A percentile compares a stretch with the other conserved stretches of the same genome.
Evolutionary conservation across 2,113 vertebrate species (phyloP).

Genomic region (Diadophis punctatus): DNA sequence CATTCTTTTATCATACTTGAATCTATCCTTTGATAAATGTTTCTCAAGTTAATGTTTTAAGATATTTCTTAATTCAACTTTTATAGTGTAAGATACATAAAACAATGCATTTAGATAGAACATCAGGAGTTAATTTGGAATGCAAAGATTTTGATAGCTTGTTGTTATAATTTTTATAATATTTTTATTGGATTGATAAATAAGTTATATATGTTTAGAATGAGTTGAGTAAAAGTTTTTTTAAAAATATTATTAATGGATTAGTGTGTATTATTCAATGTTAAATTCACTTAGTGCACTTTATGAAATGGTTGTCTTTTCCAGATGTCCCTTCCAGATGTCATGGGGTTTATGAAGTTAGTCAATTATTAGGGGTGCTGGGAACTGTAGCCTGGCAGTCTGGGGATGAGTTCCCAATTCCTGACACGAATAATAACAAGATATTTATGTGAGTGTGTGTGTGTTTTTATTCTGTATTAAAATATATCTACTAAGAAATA

Average conservation of each 20-base stretch:
- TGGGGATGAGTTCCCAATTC: not conserved
- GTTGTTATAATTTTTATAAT: not conserved
- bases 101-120: not conserved
- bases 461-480: not conserved
- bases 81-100: not conserved
- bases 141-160: not conserved
- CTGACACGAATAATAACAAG: not conserved
- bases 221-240: not conserved
- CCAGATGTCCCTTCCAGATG: not conserved
- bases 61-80: not conserved
- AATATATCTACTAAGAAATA: not conserved
- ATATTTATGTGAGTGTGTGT: not conserved
- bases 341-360: not conserved
- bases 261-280: not conserved
- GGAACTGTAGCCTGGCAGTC: not conserved
- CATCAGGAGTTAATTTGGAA: not conserved
- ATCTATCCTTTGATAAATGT: not conserved
- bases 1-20: not conserved
- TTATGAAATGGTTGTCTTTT: not conserved
- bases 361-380: not conserved
- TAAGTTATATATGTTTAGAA: not conserved
- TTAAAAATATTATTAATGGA: not conserved
- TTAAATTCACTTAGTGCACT: not conserved
- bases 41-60: not conserved
- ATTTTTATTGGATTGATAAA: not conserved